Base-by-base conservation (phyloP, 2,113 vertebrate genomes). In the Amphiprion percula region DNA sequence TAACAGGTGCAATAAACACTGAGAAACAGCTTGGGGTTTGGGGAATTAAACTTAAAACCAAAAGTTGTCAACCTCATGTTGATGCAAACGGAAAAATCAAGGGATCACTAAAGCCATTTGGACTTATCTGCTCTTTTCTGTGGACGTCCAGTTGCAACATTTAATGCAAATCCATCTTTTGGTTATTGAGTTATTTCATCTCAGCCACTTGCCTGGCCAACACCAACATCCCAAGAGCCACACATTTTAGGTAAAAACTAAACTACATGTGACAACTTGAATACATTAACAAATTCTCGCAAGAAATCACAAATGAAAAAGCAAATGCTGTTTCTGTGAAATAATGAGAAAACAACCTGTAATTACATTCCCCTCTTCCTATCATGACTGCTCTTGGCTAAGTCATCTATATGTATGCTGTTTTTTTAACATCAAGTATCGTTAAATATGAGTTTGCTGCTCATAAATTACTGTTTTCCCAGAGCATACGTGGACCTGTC, bases 391-490 rank as follows among this genome's bases (percentile, higher is more conserved):
- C 54, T 71, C 17, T 24, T 16, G 37, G 2, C 55, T 62, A 37
- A 4, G 14, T 54, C 10, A 19, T 72, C 64, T 46, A 64, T 64
- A 33, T 10, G 4, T 15, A 11, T 44, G 33, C 10, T 49, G 47
- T 11, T 59, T 24, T 49, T 55, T 47, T 64, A 10, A 37, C 33
- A 70, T 71, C 5, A 56, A 46, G 21, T 30, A 39, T 72, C 49
- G 33, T 71, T 39, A 17, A 63, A 65, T 58, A 21, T 41, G 10
- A 47, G 21, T 55, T 59, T 50, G 49, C 28, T 62, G 4, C 64
- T 68, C 21, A 68, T 61, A 53, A 50, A 82, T 82, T 0, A n/a
- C 70, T 63, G 17, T 9, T 41, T 82, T 79, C 19, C 19, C 65
- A 53, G 4, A 39, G 16, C 61, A 64, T 41, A 54, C 49, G 68